phyloP scores from a whole-genome alignment of 2,113 vertebrate genomes.

The Lampris megalopsis region DNA sequence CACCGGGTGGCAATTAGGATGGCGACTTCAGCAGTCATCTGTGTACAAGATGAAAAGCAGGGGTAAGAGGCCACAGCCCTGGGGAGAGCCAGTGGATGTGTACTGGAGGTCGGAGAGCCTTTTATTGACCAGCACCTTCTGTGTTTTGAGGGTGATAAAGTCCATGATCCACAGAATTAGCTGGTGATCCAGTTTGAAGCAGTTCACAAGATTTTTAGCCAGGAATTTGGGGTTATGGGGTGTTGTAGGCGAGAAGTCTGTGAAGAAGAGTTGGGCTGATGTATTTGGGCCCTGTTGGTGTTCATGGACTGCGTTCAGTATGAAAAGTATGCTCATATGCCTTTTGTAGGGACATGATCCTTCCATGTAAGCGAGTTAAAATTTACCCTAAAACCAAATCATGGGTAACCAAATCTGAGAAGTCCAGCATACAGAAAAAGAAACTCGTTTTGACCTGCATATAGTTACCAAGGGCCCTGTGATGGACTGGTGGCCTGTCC shows the following conservation, averaged over 20 bases:
- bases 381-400: too few relatives aligned
- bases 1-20: too few relatives aligned
- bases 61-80: background rate
- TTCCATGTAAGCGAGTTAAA: too few relatives aligned
- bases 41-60: too few relatives aligned
- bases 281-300: background rate
- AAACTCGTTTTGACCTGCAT: too few relatives aligned
- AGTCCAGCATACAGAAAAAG: too few relatives aligned
- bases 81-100: background rate
- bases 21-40: too few relatives aligned
- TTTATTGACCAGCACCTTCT: background rate
- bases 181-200: background rate
- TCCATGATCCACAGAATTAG: constrained; percentile 1
- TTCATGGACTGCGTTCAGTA: background rate
- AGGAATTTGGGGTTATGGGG: background rate
- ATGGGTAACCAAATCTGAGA: too few relatives aligned
- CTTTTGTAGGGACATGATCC: too few relatives aligned
- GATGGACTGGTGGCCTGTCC: too few relatives aligned
- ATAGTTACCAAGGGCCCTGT: too few relatives aligned
- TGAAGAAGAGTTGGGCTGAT: background rate
- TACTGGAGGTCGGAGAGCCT: background rate
- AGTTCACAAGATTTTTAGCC: background rate
- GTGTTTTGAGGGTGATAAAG: background rate
- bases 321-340: too few relatives aligned
- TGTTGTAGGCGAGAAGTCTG: background rate